phyloP scores from a whole-genome alignment of 2,113 vertebrate species.

The Hemibagrus wyckioides region DNA sequence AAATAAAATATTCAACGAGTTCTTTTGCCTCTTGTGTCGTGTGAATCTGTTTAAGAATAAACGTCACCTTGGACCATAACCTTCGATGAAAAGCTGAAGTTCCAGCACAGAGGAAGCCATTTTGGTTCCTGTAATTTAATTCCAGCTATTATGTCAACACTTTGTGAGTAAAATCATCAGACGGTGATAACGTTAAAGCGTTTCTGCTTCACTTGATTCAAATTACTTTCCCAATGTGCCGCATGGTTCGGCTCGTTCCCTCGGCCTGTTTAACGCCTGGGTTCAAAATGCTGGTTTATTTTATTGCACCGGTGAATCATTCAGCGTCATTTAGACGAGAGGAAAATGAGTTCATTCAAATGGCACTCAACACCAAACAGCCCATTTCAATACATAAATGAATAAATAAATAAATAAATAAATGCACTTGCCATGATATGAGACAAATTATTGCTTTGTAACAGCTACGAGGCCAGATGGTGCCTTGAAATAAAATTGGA shows the following conservation, averaged over 20 bases:
- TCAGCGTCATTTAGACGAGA: background rate
- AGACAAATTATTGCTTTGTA: background rate
- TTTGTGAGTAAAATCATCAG: conserved; percentile 40
- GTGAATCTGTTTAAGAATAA: background rate
- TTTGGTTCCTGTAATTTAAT: conserved; percentile 21
- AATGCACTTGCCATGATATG: background rate
- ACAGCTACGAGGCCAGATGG: conserved; percentile 5
- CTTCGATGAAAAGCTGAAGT: background rate
- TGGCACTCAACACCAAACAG: conserved; percentile 1
- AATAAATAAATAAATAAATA: conserved; percentile 6
- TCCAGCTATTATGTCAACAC: conserved; percentile 32
- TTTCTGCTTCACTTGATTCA: conserved; percentile 38
- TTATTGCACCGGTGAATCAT: conserved; percentile 15
- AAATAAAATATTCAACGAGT: conserved; percentile 80
- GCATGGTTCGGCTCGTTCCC: background rate
- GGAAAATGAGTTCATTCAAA: conserved; percentile 18
- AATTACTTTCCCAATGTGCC: conserved; percentile 41
- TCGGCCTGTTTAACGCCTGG: background rate
- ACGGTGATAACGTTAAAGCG: conserved; percentile 28
- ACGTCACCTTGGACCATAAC: background rate
- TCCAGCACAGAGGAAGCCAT: background rate
- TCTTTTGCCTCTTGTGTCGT: conserved; percentile 42
- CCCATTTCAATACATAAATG: background rate
- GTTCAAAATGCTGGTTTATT: background rate
- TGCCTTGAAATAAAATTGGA: conserved; percentile 12